Percentiles rank a stretch among this genome's conserved stretches.
phyloP scores from a whole-genome alignment of 2,113 vertebrate genomes.

The Megaleporinus macrocephalus region DNA sequence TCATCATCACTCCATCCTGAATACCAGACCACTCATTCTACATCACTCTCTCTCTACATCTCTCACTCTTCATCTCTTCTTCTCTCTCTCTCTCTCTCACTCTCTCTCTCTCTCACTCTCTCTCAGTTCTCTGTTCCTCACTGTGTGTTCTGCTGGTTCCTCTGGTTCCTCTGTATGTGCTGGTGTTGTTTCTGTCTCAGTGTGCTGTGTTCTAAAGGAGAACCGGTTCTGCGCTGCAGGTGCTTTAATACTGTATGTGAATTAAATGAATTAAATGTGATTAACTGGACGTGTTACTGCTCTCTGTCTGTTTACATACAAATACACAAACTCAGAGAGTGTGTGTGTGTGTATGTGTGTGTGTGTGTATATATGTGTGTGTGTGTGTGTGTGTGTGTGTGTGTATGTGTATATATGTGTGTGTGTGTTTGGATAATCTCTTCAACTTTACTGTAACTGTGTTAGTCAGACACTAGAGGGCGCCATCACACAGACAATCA shows the following conservation, averaged over 20 bases:
- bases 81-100: neutral
- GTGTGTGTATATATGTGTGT: conserved; percentile 2
- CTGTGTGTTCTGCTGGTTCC: neutral
- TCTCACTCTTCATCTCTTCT: neutral
- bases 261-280: neutral
- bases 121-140: neutral
- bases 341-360: neutral
- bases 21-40: neutral
- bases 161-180: neutral
- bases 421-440: conserved; percentile 20
- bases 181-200: neutral
- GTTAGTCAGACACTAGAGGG: neutral
- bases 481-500: too few species aligned
- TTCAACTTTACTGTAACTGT: neutral
- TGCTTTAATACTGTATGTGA: neutral
- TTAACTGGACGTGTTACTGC: neutral
- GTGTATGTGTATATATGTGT: neutral
- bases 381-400: conserved; percentile 20
- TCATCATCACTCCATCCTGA: neutral
- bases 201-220: too few species aligned
- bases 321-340: too few species aligned
- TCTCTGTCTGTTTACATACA: neutral
- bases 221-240: too few species aligned
- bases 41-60: neutral
- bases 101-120: neutral